Evolutionary conservation across 1,140 invertebrate genomes (phyloP).

Genomic region (Tetramorium parvispinum): DNA sequence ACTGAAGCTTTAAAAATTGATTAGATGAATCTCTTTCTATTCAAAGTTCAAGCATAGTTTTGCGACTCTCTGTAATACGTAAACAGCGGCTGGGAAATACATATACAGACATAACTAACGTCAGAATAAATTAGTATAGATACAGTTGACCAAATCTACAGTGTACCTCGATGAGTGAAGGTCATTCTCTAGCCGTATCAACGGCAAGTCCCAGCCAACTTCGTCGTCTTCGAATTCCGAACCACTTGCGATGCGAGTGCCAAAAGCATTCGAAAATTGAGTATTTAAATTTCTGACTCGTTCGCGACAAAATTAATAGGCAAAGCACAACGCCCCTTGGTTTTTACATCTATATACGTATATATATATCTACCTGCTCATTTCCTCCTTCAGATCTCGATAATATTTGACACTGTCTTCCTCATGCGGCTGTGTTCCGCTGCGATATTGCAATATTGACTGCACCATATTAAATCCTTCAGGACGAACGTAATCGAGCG

Average conservation of each 20-base stretch:
- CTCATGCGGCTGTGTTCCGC: slow-evolving; percentile 80
- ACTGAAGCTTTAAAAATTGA: not conserved
- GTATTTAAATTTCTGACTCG: slow-evolving; percentile 76
- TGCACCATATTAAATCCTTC: slow-evolving; percentile 88
- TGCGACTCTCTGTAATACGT: not conserved
- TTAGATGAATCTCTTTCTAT: slow-evolving; percentile 13
- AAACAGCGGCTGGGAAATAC: not conserved
- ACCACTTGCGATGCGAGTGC: slow-evolving; percentile 85
- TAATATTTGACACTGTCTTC: slow-evolving; percentile 85
- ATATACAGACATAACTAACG: not conserved
- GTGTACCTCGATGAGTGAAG: slow-evolving; percentile 84
- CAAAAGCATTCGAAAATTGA: slow-evolving; percentile 83
- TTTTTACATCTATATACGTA: not conserved
- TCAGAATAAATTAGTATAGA: not conserved
- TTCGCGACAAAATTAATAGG: not conserved
- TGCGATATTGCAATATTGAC: slow-evolving; percentile 83
- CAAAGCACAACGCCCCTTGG: not conserved
- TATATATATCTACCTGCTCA: slow-evolving; percentile 85
- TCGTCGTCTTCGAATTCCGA: slow-evolving; percentile 86
- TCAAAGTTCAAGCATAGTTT: not conserved
- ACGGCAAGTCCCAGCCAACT: slow-evolving; percentile 86
- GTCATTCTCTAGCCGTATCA: slow-evolving; percentile 86
- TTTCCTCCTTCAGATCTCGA: slow-evolving; percentile 85
- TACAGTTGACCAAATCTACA: slow-evolving; percentile 8
- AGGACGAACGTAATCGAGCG: slow-evolving; percentile 87